phyloP scores from a whole-genome alignment of 2,113 vertebrate genomes.

The Henicopernis longicauda region DNA sequence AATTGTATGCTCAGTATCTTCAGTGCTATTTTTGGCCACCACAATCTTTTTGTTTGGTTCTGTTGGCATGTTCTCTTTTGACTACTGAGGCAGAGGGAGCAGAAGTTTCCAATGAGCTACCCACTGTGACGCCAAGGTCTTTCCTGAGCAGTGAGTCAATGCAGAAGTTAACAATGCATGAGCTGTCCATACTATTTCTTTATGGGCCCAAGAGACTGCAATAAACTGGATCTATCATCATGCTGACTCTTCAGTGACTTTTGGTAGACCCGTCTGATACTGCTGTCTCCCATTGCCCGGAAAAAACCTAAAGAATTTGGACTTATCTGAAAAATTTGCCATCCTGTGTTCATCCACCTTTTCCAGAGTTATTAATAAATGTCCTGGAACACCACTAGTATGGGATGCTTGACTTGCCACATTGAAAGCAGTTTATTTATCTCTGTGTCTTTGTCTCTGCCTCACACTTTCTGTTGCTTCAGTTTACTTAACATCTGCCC shows the following conservation, averaged over 20 bases:
- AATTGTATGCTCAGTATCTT: not conserved
- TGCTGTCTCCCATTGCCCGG: not conserved
- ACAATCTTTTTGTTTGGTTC: slow-evolving; percentile 35
- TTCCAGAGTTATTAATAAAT: not conserved
- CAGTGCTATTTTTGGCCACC: slow-evolving; percentile 41
- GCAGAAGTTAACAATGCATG: not conserved
- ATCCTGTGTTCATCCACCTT: not conserved
- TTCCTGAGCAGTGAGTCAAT: not conserved
- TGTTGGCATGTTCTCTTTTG: not conserved
- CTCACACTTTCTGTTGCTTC: not conserved
- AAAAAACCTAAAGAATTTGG: not conserved
- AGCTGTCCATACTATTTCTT: not conserved
- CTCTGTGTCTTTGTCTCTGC: not conserved
- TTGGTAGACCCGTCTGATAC: not conserved
- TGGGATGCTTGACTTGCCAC: not conserved
- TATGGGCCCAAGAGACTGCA: not conserved
- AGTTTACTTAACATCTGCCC: not conserved
- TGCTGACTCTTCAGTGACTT: not conserved
- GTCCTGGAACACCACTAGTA: not conserved
- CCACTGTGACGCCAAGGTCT: not conserved
- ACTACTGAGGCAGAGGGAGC: not conserved
- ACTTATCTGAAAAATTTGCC: not conserved
- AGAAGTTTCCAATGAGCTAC: slow-evolving; percentile 26
- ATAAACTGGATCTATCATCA: not conserved
- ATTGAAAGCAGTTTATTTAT: not conserved